phyloP scores from a whole-genome alignment of 2,888 invertebrate genomes.

The Kuschelorhynchus macadamiae region DNA sequence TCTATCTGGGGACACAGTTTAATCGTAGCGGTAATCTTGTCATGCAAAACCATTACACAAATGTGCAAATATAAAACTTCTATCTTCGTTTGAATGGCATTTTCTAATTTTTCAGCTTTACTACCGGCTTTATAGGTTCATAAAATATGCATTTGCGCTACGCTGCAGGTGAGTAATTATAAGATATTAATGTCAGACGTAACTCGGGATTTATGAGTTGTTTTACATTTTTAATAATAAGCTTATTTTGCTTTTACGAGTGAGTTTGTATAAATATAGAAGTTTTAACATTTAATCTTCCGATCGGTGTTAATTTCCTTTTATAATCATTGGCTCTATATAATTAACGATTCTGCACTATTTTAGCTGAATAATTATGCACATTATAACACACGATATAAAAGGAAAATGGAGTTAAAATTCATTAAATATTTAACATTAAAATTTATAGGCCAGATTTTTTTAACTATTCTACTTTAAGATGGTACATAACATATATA shows the following conservation, averaged over 20 bases:
- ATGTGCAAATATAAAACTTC: not conserved
- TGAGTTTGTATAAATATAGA: constrained; percentile 11
- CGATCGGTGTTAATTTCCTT: constrained; percentile 22
- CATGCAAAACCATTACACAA: no score
- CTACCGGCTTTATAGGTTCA: not conserved
- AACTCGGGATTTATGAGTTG: constrained; percentile 38
- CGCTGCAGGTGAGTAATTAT: constrained; percentile 40
- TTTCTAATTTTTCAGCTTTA: constrained; percentile 3
- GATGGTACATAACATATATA: no score
- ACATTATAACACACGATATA: no score
- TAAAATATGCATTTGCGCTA: constrained; percentile 33
- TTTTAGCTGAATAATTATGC: no score
- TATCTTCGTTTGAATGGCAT: not conserved
- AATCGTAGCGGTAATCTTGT: no score
- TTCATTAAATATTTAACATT: no score
- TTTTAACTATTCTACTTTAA: no score
- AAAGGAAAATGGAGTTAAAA: no score
- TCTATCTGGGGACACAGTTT: no score
- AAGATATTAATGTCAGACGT: constrained; percentile 44
- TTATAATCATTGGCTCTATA: no score
- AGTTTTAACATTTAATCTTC: constrained; percentile 31
- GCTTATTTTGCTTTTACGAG: constrained; percentile 19
- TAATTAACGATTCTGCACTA: no score
- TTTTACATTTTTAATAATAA: constrained; percentile 43
- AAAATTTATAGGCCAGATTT: no score